phyloP scores from a whole-genome alignment of 2,888 invertebrate genomes.

The Chloroclysta siterata region DNA sequence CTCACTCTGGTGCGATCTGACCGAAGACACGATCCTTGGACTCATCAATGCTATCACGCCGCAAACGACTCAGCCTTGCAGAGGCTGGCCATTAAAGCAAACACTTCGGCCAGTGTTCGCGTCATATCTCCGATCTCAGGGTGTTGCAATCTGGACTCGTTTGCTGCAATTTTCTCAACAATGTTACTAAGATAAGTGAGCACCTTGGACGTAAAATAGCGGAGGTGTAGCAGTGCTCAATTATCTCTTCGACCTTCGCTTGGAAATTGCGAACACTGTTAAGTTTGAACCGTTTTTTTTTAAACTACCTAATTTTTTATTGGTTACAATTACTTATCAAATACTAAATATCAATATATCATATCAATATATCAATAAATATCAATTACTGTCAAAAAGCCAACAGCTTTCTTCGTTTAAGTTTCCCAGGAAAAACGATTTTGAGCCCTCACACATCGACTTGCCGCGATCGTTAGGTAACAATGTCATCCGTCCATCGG shows the following conservation, averaged over 20 bases:
- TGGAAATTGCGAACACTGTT: neutral
- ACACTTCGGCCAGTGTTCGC: constrained; percentile 7
- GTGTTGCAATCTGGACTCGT: constrained; percentile 29
- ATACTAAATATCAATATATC: too few relatives aligned
- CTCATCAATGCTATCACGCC: neutral
- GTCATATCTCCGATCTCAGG: constrained; percentile 27
- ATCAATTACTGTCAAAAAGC: too few relatives aligned
- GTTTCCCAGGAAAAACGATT: too few relatives aligned
- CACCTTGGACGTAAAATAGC: constrained; percentile 1
- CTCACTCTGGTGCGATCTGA: neutral
- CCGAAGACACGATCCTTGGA: neutral
- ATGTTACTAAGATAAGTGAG: constrained; percentile 12
- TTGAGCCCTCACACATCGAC: too few relatives aligned
- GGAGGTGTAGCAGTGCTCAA: constrained; percentile 2
- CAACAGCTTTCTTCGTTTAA: too few relatives aligned
- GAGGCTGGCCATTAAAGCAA: constrained; percentile 10
- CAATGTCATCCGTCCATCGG: too few relatives aligned
- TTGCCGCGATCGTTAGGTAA: too few relatives aligned
- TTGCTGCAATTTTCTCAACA: constrained; percentile 34
- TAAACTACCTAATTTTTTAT: too few relatives aligned
- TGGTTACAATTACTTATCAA: too few relatives aligned
- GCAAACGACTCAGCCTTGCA: neutral
- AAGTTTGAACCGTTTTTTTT: neutral
- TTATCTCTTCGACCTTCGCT: constrained; percentile 4
- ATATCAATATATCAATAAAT: too few relatives aligned